Base-by-base conservation (phyloP, 2,113 vertebrate species). In the Microtus ochrogaster region DNA sequence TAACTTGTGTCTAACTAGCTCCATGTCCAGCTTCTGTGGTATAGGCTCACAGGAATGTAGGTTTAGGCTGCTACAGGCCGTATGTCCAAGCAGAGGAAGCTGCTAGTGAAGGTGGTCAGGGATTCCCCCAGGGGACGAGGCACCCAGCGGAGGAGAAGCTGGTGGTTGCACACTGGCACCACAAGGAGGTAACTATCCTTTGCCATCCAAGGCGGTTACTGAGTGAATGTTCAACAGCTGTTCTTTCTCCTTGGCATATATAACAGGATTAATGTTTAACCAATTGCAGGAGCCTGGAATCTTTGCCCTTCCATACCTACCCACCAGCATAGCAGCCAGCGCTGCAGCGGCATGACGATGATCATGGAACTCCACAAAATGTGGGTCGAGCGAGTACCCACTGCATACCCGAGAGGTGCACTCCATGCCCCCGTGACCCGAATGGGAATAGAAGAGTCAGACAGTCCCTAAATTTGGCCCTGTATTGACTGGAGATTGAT, bases 351-450 rank as follows among this genome's bases (percentile, higher is more conserved):
- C 99, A 84, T 99, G 99, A 97, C 99, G 99, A 98, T 99, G 99
- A 98, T 99, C 99, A 95, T 99, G 99, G 97, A 99, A 99, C 98
- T 99, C 99, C 99, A 99, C 99, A 94, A 99, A 99, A 98, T 99
- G 6, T 58, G 58, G 58, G 58, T 6, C 6, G 5, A 58, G 58
- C 6, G 58, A 58, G 19, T 58, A 58, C 58, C 58, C 58, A 58
- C 55, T 58, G 21, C 55, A 58, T 21, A 58, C 58, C 58, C 26
- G n/a, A 47, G 49, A 90, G n/a, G 17, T 47, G 70, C 7, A 28
- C 39, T 7, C 14, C 28, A 26, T 58, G 63, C 28, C 91, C 68
- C 65, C 84, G 22, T 66, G 61, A 90, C 85, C 24, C 12, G 14
- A 24, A 30, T 33, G 17, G 66, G 66, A 84, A 94, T 30, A 36